Percentiles rank a stretch among this genome's conserved stretches.
phyloP scores from a whole-genome alignment of 2,113 vertebrate species.

The Rallus limicola region DNA sequence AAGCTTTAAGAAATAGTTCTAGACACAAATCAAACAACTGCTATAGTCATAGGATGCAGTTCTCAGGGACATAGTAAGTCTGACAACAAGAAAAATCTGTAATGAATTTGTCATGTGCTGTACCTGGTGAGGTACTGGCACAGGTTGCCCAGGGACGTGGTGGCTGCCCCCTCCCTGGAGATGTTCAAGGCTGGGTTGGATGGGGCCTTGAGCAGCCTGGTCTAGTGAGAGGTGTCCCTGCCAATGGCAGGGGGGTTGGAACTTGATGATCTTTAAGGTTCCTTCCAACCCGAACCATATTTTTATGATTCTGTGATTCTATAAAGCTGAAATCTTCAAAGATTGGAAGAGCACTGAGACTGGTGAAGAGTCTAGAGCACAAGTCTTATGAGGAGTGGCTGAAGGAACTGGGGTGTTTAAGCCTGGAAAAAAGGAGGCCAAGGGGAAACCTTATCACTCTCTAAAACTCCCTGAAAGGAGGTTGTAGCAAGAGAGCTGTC shows the following conservation, averaged over 20 bases:
- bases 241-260: too few relatives aligned
- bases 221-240: too few relatives aligned
- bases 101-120: neutral
- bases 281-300: too few relatives aligned
- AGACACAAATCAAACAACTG: neutral
- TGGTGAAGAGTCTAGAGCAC: neutral
- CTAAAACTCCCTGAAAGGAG: neutral
- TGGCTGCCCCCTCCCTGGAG: too few relatives aligned
- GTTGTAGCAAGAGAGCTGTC: fast-evolving
- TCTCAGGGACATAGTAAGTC: neutral
- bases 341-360: neutral
- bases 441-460: neutral
- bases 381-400: neutral
- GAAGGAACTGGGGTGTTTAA: neutral
- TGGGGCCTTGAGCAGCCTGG: too few relatives aligned
- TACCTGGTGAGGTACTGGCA: too few relatives aligned
- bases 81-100: neutral
- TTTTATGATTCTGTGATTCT: too few relatives aligned
- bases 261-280: too few relatives aligned
- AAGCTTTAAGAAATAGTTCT: neutral
- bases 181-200: too few relatives aligned
- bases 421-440: neutral
- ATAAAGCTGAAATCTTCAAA: neutral
- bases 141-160: too few relatives aligned
- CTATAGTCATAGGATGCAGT: neutral